Evolutionary conservation across 2,113 vertebrate species (phyloP).

Genomic region (Tragulus kanchil): DNA sequence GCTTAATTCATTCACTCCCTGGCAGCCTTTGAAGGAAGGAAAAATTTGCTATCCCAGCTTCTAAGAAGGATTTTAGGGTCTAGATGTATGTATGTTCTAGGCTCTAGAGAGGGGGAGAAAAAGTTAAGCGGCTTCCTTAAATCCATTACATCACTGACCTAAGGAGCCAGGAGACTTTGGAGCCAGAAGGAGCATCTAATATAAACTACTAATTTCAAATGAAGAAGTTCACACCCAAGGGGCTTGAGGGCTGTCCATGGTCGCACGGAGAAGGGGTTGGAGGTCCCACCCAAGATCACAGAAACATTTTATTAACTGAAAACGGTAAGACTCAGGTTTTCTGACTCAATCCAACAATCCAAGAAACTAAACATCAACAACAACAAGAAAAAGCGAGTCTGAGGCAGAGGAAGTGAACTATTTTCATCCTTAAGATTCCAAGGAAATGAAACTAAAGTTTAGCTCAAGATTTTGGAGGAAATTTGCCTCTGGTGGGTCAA

Average conservation of each 20-base stretch:
- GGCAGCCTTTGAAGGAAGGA: not conserved
- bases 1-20: not conserved
- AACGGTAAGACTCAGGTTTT: not conserved
- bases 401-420: not conserved
- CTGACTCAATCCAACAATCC: not conserved
- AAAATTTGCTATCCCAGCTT: not conserved
- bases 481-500: not conserved
- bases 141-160: not conserved
- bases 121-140: not conserved
- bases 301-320: not conserved
- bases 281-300: not conserved
- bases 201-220: not conserved
- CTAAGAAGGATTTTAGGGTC: not conserved
- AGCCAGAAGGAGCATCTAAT: not conserved
- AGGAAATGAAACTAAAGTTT: not conserved
- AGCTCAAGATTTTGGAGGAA: not conserved
- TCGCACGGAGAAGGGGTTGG: not conserved
- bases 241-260: not conserved
- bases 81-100: no score
- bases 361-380: not conserved
- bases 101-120: not conserved
- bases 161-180: not conserved
- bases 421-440: not conserved
- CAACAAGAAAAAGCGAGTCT: not conserved
- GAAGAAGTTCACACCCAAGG: not conserved